Base-by-base conservation (phyloP, 35 echinoderm and acorn worm genomes). In the Chiridota heheva region DNA sequence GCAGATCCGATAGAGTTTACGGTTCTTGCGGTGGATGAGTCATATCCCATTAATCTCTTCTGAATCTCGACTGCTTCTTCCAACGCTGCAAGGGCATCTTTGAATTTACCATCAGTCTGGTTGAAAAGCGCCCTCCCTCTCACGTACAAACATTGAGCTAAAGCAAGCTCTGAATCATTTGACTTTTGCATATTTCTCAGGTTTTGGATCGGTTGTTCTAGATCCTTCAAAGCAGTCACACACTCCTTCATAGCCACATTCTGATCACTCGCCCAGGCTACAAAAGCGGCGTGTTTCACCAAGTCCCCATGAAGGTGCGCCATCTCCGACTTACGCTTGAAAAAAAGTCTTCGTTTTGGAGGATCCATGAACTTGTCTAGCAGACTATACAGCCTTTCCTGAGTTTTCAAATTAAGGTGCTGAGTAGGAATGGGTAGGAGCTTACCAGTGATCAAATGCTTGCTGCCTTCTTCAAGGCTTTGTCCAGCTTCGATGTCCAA, bases 251-350 rank as follows among this genome's bases (percentile, higher is more conserved):
- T 36, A 35, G 58, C 75, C 1, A 78, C 37, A 38, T 78, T 78
- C 47, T 78, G 75, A 58, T 78, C 75, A 32, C 62, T 49, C 35
- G 75, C 36, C 75, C 75, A 78, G 34, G 75, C 75, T 42, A 58
- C 62, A 58, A 60, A 78, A 36, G 62, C 33, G 17, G 17, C 75
- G 30, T 34, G 36, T 36, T 61, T 57, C 33, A 60, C 75, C 1
- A 78, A 5, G 37, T 78, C 20, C 16, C 75, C 53, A 49, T 39
- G 58, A 16, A 40, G 4, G 0, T 22, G 8, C 5, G 75, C 75
- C 34, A 40, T 33, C 33, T 42, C 25, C 0, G 55, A 49, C 34
- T 60, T 17, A 4, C 75, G 51, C 5, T 38, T 22, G 35, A 78
- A 78, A 0, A 78, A 22, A 33, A 24, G 22, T 40, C 35, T 26